Conservation (phyloP, 2,113 vertebrate genomes). For the Syrrhaptes paradoxus region DNA sequence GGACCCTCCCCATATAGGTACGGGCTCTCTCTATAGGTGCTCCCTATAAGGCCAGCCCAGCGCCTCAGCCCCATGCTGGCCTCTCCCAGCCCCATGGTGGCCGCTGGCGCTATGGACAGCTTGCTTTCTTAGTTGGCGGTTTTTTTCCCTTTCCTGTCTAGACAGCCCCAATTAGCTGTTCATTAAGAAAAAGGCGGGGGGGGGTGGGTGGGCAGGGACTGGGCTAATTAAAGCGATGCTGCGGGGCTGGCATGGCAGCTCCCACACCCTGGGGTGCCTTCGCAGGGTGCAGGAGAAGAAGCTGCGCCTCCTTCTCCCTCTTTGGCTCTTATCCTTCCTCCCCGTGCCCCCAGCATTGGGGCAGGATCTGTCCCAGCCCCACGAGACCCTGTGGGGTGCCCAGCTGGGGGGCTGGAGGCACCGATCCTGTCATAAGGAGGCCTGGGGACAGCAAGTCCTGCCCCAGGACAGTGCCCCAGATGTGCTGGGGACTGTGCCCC, state of each 20-base stretch:
- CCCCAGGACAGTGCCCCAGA: rapidly evolving
- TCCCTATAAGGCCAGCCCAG: not conserved
- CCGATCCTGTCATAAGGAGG: rapidly evolving
- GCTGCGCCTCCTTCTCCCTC: not conserved
- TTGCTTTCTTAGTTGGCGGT: not conserved
- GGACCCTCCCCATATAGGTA: not conserved
- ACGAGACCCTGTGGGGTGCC: not conserved
- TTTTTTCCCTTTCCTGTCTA: conserved; percentile 75
- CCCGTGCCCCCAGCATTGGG: rapidly evolving
- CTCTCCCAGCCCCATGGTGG: not conserved
- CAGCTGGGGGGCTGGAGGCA: rapidly evolving
- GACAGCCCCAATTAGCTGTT: conserved; percentile 72
- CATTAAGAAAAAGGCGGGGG: conserved; percentile 59
- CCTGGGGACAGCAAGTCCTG: not conserved
- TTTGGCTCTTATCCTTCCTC: not conserved
- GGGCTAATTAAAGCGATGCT: conserved; percentile 62
- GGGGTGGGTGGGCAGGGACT: not conserved
- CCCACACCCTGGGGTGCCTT: not conserved
- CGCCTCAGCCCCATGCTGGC: not conserved
- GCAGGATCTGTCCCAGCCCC: not conserved
- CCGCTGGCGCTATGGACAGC: not conserved
- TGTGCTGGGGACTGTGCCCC: not conserved
- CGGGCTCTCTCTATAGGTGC: not conserved
- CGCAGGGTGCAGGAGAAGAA: not conserved
- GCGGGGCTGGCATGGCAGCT: not conserved